These are phyloP conservation scores for Anoplius nigerrimus DNA, from an alignment of 2,888 invertebrate species.

Conservation along the genomic window DNA sequence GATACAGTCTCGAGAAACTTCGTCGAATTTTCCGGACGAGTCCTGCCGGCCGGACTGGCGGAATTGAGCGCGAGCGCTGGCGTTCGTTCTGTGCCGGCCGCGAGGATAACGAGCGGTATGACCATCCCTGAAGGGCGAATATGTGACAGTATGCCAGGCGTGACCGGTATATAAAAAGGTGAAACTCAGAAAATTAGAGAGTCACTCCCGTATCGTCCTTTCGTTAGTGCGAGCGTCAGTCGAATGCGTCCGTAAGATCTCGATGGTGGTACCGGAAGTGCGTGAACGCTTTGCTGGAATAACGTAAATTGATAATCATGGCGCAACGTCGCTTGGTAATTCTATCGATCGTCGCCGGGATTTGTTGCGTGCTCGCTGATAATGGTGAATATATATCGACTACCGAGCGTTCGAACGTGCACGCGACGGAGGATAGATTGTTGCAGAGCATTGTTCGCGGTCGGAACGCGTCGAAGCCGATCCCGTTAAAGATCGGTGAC, in stretches of 20 bases:
- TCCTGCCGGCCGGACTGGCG: too few relatives aligned
- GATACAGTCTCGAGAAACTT: too few relatives aligned
- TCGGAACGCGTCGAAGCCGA: slow-evolving; percentile 34
- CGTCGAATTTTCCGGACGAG: too few relatives aligned
- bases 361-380: slow-evolving; percentile 26
- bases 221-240: slow-evolving; percentile 12
- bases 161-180: slow-evolving; percentile 66
- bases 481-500: slow-evolving; percentile 18
- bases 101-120: neutral
- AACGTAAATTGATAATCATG: slow-evolving; percentile 22
- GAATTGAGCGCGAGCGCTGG: too few relatives aligned
- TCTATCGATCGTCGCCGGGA: slow-evolving; percentile 1
- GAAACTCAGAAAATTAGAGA: slow-evolving; percentile 64
- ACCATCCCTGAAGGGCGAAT: slow-evolving; percentile 57
- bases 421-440: slow-evolving; percentile 18
- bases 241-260: slow-evolving; percentile 7
- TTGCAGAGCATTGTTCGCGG: slow-evolving; percentile 23
- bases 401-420: slow-evolving; percentile 21
- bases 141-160: slow-evolving; percentile 53
- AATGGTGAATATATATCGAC: slow-evolving; percentile 21
- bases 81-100: too few relatives aligned
- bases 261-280: slow-evolving; percentile 5
- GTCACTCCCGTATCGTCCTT: slow-evolving; percentile 47
- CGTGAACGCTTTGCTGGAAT: neutral
- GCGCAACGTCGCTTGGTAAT: slow-evolving; percentile 17